These are phyloP conservation scores for Pyrgilauda ruficollis DNA, from an alignment of 2,113 vertebrate species.

Conservation along the genomic window DNA sequence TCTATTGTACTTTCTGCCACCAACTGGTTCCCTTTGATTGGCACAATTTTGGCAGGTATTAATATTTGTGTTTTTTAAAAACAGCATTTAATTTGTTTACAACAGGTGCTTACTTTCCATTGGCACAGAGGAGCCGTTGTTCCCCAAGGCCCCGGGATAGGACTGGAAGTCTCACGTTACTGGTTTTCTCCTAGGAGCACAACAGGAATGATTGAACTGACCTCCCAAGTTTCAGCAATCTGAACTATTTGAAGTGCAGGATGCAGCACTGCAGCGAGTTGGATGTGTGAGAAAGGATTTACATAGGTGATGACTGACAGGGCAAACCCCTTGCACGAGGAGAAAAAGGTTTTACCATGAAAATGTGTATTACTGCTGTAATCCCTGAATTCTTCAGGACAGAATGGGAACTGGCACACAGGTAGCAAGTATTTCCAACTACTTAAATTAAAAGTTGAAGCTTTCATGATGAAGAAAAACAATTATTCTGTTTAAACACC, in stretches of 20 bases:
- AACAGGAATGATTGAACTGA: slow-evolving; percentile 28
- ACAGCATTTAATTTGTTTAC: slow-evolving; percentile 70
- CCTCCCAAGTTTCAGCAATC: slow-evolving; percentile 46
- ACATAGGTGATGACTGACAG: slow-evolving; percentile 47
- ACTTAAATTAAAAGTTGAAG: not conserved
- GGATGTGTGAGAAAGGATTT: slow-evolving; percentile 19
- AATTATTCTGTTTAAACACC: not conserved
- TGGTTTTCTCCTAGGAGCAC: slow-evolving; percentile 33
- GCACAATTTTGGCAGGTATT: slow-evolving; percentile 67
- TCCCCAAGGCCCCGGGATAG: not conserved
- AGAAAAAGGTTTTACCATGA: not conserved
- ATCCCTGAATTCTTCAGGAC: not conserved
- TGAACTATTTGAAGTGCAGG: slow-evolving; percentile 17
- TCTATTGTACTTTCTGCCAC: slow-evolving; percentile 60
- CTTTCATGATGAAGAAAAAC: not conserved
- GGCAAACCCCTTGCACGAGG: not conserved
- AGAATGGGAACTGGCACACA: not conserved
- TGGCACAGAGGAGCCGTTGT: slow-evolving; percentile 61
- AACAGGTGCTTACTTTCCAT: slow-evolving; percentile 74
- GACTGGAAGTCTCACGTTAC: slow-evolving; percentile 49
- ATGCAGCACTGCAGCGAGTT: not conserved
- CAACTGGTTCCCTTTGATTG: slow-evolving; percentile 72
- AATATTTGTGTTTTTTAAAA: slow-evolving; percentile 72
- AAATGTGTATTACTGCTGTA: not conserved
- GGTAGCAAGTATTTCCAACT: not conserved